A percentile compares a stretch with the other conserved stretches of the same genome.
Conservation (phyloP, 1,140 invertebrate species). For the Phymastichus coffea region DNA sequence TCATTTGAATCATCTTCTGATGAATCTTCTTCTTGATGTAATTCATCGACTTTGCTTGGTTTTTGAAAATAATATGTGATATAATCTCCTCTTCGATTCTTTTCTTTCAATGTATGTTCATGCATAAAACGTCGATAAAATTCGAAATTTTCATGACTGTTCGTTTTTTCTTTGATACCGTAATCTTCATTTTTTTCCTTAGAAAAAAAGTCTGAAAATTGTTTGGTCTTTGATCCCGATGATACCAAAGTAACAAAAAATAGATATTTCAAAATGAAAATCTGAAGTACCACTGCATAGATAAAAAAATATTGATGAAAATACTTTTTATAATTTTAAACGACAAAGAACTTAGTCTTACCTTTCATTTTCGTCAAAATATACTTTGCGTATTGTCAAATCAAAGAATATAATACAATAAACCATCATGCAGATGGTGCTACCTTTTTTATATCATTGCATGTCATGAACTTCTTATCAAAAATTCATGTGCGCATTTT, state of each 20-base stretch:
- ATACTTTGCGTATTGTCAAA: no score
- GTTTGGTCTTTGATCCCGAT: no score
- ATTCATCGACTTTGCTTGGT: no score
- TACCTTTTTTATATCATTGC: conserved; percentile 21
- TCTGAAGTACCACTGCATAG: not conserved
- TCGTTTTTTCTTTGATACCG: no score
- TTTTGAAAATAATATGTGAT: no score
- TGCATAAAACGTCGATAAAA: not conserved
- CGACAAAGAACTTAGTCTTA: no score
- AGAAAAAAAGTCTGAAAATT: no score
- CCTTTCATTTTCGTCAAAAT: not conserved
- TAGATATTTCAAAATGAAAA: not conserved
- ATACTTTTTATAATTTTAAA: not conserved
- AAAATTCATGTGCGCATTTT: not conserved
- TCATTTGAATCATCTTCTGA: no score
- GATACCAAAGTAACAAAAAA: not conserved
- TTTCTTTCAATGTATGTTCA: not conserved
- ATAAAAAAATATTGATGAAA: not conserved
- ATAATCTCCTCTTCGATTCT: no score
- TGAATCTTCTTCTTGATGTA: no score
- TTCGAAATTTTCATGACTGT: not conserved
- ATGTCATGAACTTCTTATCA: conserved; percentile 14
- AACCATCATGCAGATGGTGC: not conserved
- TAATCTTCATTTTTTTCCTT: no score
- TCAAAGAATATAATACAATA: no score